Evolutionary conservation across 2,797 vertebrate species (phyloP).

Genomic region (Enteromius viviparus): DNA sequence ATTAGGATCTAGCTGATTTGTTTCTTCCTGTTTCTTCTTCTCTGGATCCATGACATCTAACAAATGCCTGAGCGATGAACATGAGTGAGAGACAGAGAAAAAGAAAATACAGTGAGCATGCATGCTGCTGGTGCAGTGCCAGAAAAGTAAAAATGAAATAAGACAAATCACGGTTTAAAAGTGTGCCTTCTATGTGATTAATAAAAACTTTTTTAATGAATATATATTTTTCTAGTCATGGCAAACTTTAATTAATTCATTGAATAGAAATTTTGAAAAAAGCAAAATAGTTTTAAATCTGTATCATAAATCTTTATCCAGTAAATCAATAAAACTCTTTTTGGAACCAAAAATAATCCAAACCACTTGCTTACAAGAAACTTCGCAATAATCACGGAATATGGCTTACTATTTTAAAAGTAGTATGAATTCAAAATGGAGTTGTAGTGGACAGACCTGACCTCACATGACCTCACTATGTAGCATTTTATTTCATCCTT

Average conservation of each 20-base stretch:
- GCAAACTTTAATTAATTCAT: not conserved
- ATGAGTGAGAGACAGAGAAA: not conserved
- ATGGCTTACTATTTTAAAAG: not conserved
- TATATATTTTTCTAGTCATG: not conserved
- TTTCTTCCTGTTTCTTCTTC: slow-evolving; percentile 59
- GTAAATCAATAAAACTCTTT: not conserved
- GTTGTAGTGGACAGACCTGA: too few species aligned
- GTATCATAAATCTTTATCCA: not conserved
- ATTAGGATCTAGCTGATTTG: slow-evolving; percentile 37
- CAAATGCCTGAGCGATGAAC: slow-evolving; percentile 70
- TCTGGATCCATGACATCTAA: slow-evolving; percentile 75
- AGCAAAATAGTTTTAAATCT: not conserved
- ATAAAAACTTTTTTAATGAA: not conserved
- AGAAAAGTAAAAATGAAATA: not conserved
- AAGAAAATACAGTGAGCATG: not conserved
- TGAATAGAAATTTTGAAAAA: too few species aligned
- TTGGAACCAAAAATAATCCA: not conserved
- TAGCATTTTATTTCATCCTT: not conserved
- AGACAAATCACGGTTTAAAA: not conserved
- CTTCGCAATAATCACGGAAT: not conserved
- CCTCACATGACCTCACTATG: not conserved
- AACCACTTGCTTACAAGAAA: not conserved
- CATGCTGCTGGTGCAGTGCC: not conserved
- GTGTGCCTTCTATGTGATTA: not conserved
- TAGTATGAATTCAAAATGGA: not conserved